phyloP scores from a whole-genome alignment of 2,888 invertebrate species.

The Agrotis puta region DNA sequence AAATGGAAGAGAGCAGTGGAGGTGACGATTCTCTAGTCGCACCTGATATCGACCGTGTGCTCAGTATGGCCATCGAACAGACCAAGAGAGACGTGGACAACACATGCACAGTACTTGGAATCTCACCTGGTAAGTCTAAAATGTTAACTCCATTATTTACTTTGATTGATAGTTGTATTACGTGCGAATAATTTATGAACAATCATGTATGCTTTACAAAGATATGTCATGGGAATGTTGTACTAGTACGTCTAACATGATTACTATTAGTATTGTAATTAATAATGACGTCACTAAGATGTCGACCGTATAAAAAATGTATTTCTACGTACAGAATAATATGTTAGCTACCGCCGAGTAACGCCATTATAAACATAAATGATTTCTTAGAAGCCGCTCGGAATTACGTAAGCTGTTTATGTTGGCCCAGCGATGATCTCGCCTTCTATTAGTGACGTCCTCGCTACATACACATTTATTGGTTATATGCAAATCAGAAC shows the following conservation, averaged over 20 bases:
- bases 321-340: constrained; percentile 76
- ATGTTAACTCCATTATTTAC: constrained; percentile 62
- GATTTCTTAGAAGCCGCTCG: constrained; percentile 81
- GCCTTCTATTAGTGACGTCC: constrained; percentile 66
- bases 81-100: constrained; percentile 96
- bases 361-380: constrained; percentile 81
- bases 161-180: constrained; percentile 55
- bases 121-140: constrained; percentile 95
- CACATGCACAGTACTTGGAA: constrained; percentile 96
- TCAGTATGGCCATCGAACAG: constrained; percentile 96
- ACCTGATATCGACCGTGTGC: constrained; percentile 95
- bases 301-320: constrained; percentile 74
- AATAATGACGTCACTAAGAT: constrained; percentile 81
- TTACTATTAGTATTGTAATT: constrained; percentile 69
- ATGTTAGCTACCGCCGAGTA: constrained; percentile 77
- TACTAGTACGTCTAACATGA: constrained; percentile 66
- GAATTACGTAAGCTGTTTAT: constrained; percentile 84
- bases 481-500: constrained; percentile 59
- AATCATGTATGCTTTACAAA: constrained; percentile 65
- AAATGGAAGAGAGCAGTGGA: constrained; percentile 93
- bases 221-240: constrained; percentile 73
- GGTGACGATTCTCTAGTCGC: constrained; percentile 91
- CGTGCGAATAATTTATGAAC: constrained; percentile 60
- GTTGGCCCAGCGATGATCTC: constrained; percentile 73
- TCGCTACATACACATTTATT: constrained; percentile 53